A percentile compares a stretch with the other conserved stretches of the same genome.
Conservation (phyloP, 2,797 vertebrate genomes). For the Discoglossus pictus region DNA sequence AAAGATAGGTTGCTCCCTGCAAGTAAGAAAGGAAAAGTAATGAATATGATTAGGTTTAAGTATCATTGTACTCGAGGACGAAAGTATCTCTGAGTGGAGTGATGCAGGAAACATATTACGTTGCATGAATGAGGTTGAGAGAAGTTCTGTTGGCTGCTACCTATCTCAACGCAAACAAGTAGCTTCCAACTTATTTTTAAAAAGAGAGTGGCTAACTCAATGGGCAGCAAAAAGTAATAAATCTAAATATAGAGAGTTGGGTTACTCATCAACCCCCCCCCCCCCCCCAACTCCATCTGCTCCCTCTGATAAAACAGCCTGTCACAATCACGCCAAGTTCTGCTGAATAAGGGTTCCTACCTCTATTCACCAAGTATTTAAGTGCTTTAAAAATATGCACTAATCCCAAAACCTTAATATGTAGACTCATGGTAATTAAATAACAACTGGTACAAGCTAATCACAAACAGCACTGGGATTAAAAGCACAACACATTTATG, state of each 20-base stretch:
- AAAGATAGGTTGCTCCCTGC: slow-evolving; percentile 98
- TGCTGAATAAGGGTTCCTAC: background rate
- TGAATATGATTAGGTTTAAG: slow-evolving; percentile 73
- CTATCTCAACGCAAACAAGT: background rate
- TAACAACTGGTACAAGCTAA: too few species aligned
- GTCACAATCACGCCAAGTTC: background rate
- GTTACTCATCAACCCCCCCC: background rate
- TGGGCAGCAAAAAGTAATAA: slow-evolving; percentile 36
- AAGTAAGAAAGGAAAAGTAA: slow-evolving; percentile 74
- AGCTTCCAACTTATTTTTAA: background rate
- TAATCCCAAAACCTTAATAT: too few species aligned
- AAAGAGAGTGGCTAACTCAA: slow-evolving; percentile 25
- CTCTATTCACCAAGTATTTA: background rate
- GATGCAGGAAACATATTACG: background rate
- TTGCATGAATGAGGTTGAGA: slow-evolving; percentile 2
- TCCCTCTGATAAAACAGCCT: slow-evolving; percentile 28
- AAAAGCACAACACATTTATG: too few species aligned
- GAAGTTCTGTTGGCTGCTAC: background rate
- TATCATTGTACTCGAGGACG: slow-evolving; percentile 50
- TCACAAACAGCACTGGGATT: too few species aligned
- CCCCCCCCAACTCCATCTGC: background rate
- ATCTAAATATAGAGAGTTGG: slow-evolving; percentile 25
- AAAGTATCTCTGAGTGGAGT: slow-evolving; percentile 5
- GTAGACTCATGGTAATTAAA: too few species aligned
- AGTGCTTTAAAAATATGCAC: background rate